Conservation (phyloP, 2,797 vertebrate genomes). For the Pseudotriccus pelzelni region DNA sequence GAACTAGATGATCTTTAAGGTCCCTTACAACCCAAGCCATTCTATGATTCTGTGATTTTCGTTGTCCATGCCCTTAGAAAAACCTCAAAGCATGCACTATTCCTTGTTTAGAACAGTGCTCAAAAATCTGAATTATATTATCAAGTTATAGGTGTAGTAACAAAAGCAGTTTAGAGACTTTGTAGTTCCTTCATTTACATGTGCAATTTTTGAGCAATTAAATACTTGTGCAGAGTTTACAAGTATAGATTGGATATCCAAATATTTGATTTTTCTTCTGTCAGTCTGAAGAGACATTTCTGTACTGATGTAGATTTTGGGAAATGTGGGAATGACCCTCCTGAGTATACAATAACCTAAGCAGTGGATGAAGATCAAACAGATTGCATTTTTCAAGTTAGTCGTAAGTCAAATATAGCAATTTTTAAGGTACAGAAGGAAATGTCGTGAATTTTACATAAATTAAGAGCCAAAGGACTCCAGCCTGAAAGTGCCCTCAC, state of each 20-base stretch:
- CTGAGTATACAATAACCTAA: background rate
- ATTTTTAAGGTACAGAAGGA: background rate
- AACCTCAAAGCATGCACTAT: rapidly evolving
- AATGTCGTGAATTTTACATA: background rate
- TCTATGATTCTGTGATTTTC: background rate
- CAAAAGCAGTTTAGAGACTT: background rate
- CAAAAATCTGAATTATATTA: background rate
- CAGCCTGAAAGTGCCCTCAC: background rate
- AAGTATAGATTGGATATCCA: background rate
- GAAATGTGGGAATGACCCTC: background rate
- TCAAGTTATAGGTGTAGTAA: background rate
- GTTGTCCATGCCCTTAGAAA: background rate
- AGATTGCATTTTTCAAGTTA: background rate
- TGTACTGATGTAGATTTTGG: background rate
- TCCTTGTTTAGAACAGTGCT: background rate
- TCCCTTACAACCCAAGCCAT: background rate
- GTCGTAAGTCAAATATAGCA: background rate
- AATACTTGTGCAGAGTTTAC: background rate
- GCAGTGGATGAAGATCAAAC: background rate
- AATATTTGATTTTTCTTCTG: background rate
- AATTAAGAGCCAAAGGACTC: background rate
- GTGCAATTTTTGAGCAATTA: background rate
- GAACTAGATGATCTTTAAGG: background rate
- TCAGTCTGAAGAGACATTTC: background rate
- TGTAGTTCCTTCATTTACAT: background rate